A percentile compares a stretch with the other conserved stretches of the same genome.
Conservation (phyloP, 2,797 vertebrate genomes). For the Botia almorhae region DNA sequence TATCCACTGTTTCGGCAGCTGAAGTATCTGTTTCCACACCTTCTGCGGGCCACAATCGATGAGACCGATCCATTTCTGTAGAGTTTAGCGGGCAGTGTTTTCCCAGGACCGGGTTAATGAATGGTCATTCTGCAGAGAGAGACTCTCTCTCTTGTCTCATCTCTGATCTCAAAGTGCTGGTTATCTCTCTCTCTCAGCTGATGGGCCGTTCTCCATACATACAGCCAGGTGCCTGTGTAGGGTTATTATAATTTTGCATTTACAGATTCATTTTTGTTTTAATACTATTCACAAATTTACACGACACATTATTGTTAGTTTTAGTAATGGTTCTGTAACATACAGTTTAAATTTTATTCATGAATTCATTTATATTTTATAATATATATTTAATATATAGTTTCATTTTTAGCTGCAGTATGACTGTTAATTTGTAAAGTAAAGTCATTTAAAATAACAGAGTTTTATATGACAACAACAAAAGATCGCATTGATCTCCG, state of each 20-base stretch:
- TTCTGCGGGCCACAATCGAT: constrained; percentile 70
- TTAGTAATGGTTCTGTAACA: no score
- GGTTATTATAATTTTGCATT: neutral
- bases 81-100: constrained; percentile 65
- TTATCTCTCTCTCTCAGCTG: constrained; percentile 23
- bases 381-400: neutral
- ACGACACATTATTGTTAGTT: no score
- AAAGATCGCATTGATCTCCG: neutral
- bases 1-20: constrained; percentile 67
- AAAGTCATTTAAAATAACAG: no score
- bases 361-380: no score
- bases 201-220: constrained; percentile 2
- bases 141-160: constrained; percentile 30
- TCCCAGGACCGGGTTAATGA: constrained; percentile 71
- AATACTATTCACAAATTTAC: no score
- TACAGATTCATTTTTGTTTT: no score
- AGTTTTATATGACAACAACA: neutral
- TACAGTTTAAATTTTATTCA: no score
- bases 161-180: constrained; percentile 36
- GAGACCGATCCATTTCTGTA: constrained; percentile 71
- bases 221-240: neutral
- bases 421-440: no score
- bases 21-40: constrained; percentile 66
- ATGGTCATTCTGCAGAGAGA: constrained; percentile 53
- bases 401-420: neutral